These are phyloP conservation scores for Echinarachnius parma DNA, from an alignment of 53 echinoderm and acorn worm genomes.

Conservation along the genomic window DNA sequence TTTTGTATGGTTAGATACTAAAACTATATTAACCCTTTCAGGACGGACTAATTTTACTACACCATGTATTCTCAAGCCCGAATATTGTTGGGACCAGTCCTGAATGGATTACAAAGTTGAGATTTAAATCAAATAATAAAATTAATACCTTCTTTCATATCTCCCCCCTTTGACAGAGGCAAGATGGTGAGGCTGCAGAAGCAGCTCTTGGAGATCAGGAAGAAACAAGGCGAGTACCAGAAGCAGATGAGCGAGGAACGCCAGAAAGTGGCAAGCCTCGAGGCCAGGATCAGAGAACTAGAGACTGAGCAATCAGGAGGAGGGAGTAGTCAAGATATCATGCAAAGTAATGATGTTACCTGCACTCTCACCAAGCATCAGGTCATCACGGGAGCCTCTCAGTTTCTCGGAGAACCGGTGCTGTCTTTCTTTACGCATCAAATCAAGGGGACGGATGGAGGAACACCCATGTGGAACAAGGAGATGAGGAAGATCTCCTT, in stretches of 20 bases:
- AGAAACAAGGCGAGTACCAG: not conserved
- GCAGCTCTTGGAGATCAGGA: not conserved
- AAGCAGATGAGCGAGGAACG: not conserved
- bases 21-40: too few species aligned
- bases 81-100: too few species aligned
- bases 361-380: not conserved
- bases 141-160: too few species aligned
- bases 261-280: not conserved
- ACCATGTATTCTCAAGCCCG: too few species aligned
- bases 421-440: slow-evolving; percentile 1
- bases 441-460: too few species aligned
- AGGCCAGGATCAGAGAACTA: too few species aligned
- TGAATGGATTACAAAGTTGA: too few species aligned
- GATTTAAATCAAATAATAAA: too few species aligned
- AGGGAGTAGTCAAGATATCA: too few species aligned
- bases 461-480: not conserved
- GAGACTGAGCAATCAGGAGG: too few species aligned
- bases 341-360: not conserved
- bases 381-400: not conserved
- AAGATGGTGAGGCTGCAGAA: not conserved
- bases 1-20: too few species aligned
- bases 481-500: not conserved
- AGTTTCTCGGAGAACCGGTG: not conserved
- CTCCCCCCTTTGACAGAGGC: not conserved
- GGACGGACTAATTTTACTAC: too few species aligned